Evolutionary conservation across 2,888 invertebrate species (phyloP).

Genomic region (Craniophora ligustri): DNA sequence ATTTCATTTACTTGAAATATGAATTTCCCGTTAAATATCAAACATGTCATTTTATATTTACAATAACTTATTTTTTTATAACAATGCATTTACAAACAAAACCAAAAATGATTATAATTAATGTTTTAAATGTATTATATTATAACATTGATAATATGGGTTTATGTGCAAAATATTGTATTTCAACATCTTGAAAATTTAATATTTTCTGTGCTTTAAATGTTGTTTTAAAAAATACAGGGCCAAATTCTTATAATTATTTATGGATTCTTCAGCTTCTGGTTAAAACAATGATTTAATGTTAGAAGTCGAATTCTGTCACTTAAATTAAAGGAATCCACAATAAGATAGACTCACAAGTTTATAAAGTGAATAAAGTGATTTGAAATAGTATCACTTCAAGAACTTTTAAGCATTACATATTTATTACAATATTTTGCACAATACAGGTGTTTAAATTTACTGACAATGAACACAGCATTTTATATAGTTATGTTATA

Average conservation of each 20-base stretch:
- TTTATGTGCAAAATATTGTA: slow-evolving; percentile 41
- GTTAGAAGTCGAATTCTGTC: too few species aligned
- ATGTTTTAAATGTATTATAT: not conserved
- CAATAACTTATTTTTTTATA: slow-evolving; percentile 19
- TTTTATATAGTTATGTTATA: slow-evolving; percentile 31
- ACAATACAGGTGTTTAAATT: slow-evolving; percentile 23
- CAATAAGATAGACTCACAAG: too few species aligned
- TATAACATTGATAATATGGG: slow-evolving; percentile 1
- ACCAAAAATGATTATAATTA: slow-evolving; percentile 1
- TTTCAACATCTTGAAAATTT: slow-evolving; percentile 22
- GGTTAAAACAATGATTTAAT: too few species aligned
- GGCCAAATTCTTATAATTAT: not conserved
- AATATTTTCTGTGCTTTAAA: slow-evolving; percentile 20
- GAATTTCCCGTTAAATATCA: not conserved
- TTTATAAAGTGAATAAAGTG: not conserved
- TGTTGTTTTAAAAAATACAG: too few species aligned
- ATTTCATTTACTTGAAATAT: not conserved
- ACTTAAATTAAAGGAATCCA: too few species aligned
- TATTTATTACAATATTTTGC: slow-evolving; percentile 38
- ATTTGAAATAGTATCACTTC: not conserved
- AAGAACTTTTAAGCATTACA: slow-evolving; percentile 8
- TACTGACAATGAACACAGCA: slow-evolving; percentile 46
- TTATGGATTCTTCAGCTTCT: too few species aligned
- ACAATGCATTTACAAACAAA: slow-evolving; percentile 38
- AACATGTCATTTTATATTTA: slow-evolving; percentile 30